Evolutionary conservation across 2,888 invertebrate genomes (phyloP), one percentile per base, ranked within the genome.

Genomic region (Volucella zonaria): DNA sequence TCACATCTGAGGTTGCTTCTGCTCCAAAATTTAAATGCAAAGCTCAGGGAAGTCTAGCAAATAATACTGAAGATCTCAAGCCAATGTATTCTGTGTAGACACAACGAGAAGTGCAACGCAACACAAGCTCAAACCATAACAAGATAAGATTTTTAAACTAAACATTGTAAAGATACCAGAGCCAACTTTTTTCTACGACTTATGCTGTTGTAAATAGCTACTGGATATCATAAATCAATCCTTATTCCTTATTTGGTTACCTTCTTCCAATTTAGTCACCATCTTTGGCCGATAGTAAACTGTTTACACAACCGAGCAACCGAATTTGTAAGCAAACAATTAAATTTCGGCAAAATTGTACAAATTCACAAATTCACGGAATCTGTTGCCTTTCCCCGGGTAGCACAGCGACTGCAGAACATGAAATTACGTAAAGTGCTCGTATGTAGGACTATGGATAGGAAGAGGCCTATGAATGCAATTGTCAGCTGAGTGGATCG

Each of bases 351-450:
- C 8, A 45, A 58, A 40, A 40, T 52, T 43, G 3, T 10, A 15
- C 18, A 52, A 49, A 54, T 0, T n/a, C 23, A 51, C 18, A 51
- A n/a, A 51, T 23, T 38, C 10, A 8, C 8, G 8, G 31, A 3
- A 12, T 54, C 31, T 8, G 56, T 6, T 3, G 31, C 8, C 9
- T 23, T 51, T 38, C 2, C 15, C 15, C 62, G 61, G 40, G 23
- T 38, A 42, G 1, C 52, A 11, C 74, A 23, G 8, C 47, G 40
- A 75, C 68, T 66, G 10, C 14, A 23, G 40, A 71, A 66, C 14
- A 15, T 18, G 14, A 54, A 83, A 80, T 83, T 83, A 83, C 83
- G 83, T 83, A 80, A 83, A 83, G 23, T 78, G 67, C 56, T 52
- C 68, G 6, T 31, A 6, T 6, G 76, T 61, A 80, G 81, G 23